Percentiles rank a stretch among this genome's conserved stretches.
phyloP scores from a whole-genome alignment of 2,888 invertebrate species.

The Isotomurus palustris region DNA sequence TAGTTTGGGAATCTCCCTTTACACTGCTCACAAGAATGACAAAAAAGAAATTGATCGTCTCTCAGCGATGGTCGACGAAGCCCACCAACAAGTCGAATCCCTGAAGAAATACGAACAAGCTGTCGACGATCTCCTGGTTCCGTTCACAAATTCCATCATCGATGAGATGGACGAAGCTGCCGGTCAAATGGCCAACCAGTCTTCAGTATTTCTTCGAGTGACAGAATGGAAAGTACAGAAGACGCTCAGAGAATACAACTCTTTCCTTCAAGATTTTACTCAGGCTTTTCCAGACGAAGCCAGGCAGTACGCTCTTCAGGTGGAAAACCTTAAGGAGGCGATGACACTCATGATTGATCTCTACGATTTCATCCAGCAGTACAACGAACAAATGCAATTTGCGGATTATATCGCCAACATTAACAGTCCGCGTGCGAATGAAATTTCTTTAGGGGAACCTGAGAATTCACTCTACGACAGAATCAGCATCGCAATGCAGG shows the following conservation, averaged over 20 bases:
- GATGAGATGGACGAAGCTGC: neutral
- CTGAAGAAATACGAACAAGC: neutral
- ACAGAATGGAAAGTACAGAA: neutral
- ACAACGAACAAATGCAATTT: too few species aligned
- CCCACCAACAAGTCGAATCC: neutral
- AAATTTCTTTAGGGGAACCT: too few species aligned
- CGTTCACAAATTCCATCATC: neutral
- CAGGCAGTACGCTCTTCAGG: neutral
- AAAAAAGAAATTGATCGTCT: too few species aligned
- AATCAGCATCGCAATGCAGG: too few species aligned
- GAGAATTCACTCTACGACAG: too few species aligned
- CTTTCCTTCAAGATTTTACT: neutral
- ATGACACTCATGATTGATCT: too few species aligned
- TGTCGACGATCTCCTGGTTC: neutral
- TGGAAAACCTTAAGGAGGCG: too few species aligned
- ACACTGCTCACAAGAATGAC: too few species aligned
- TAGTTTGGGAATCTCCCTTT: too few species aligned
- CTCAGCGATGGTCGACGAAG: neutral
- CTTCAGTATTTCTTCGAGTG: neutral
- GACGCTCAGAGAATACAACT: neutral
- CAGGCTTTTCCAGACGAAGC: neutral
- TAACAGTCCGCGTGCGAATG: too few species aligned
- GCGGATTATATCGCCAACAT: too few species aligned
- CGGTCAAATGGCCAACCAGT: neutral
- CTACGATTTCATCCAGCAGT: too few species aligned